These are phyloP conservation scores for Elmis aenea DNA, from an alignment of 2,888 invertebrate genomes.

Conservation along the genomic window DNA sequence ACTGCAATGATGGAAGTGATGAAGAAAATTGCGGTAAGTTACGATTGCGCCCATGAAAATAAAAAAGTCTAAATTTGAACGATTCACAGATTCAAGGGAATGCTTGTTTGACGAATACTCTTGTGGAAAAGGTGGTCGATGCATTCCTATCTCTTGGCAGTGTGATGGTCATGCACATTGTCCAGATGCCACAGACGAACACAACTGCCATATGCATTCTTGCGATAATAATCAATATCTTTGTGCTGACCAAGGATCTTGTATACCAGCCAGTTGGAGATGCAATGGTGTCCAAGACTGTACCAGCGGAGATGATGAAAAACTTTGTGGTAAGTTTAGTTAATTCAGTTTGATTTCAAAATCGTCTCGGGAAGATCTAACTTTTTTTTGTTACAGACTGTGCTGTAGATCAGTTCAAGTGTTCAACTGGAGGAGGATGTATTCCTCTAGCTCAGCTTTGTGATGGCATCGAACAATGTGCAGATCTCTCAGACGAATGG, in stretches of 20 bases:
- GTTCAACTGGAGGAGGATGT: constrained; percentile 57
- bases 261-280: constrained; percentile 54
- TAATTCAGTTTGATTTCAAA: too few relatives aligned
- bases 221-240: constrained; percentile 53
- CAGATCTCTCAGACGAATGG: constrained; percentile 61
- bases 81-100: constrained; percentile 32
- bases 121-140: constrained; percentile 47
- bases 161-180: constrained; percentile 58
- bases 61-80: neutral
- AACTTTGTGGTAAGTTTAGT: constrained; percentile 48
- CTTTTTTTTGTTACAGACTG: constrained; percentile 46
- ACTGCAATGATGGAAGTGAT: constrained; percentile 59
- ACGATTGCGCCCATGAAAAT: neutral
- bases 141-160: constrained; percentile 55
- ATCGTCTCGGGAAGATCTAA: too few relatives aligned
- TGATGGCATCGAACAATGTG: constrained; percentile 57
- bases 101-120: constrained; percentile 55
- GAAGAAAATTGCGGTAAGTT: constrained; percentile 53
- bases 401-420: constrained; percentile 52
- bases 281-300: constrained; percentile 58
- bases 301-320: constrained; percentile 54
- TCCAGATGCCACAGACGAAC: constrained; percentile 53
- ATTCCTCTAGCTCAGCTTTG: constrained; percentile 50
- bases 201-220: constrained; percentile 47
- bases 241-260: constrained; percentile 55